Evolutionary conservation across 1,140 invertebrate genomes (phyloP), one percentile per base, ranked within the genome.

Genomic region (Scaptomyza pallida): DNA sequence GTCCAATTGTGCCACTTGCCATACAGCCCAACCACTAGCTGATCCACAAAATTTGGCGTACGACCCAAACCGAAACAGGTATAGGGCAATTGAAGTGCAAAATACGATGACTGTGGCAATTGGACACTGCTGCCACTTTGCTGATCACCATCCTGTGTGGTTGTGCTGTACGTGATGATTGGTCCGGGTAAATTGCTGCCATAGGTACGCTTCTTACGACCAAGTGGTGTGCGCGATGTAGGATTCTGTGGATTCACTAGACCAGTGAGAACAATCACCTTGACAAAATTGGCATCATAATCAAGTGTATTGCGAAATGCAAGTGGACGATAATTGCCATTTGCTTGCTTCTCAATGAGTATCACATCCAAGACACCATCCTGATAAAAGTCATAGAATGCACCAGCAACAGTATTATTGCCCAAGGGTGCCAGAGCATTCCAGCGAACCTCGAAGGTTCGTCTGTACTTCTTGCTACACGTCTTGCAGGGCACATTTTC

Each of bases 1-100:
- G 95, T 95, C 95, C 97, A 99, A 48, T 94, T 94, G 72, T 94
- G 94, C 0, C 91, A 94, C 75, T 93, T 92, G 55, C 93, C 93
- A 63, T 93, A 96, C 59, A 99, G 93, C 6, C 97, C 96, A 15
- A 99, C 95, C 30, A 94, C 94, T 12, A 99, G 92, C 40, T 94
- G 94, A 91, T 99, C 99, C 1, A 99, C 96, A 93, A 99, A 99
- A 92, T 99, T 99, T 2, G 98, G 98, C 16, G 98, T 98, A 65
- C 97, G 94, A 12, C 98, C 98, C 2, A 99, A 92, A 5, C 99
- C 99, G 92, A 99, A 99, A 41, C 98, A 95, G 0, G 95, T 96
- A 91, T 98, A 99, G 0, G 99, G 98, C 41, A 99, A 92, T 92
- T 98, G 97, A 12, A 99, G 93, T 3, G 97, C 94, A 89, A 96